Evolutionary conservation across 1,140 invertebrate species (phyloP).

Genomic region (Thaumatotibia leucotreta): DNA sequence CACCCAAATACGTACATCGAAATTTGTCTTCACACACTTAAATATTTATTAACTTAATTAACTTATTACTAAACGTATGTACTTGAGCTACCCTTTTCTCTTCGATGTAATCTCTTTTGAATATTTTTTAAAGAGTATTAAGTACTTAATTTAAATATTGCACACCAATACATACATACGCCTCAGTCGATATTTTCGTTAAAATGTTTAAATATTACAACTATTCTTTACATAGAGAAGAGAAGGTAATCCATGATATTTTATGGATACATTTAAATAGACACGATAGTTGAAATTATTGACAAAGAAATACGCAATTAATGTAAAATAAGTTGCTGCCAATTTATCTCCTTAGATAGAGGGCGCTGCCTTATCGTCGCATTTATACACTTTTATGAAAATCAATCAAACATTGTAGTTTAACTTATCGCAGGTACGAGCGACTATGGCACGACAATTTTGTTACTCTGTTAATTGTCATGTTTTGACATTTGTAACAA

Average conservation of each 20-base stretch:
- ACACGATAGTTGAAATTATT: neutral
- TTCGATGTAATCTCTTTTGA: neutral
- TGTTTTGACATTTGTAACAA: no score
- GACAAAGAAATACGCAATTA: no score
- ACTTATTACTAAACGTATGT: neutral
- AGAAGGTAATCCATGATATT: neutral
- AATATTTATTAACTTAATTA: neutral
- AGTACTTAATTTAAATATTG: neutral
- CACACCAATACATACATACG: neutral
- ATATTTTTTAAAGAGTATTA: neutral
- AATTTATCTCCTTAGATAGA: no score
- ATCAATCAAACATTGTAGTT: no score
- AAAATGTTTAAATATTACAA: conserved; percentile 4
- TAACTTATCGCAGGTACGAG: no score
- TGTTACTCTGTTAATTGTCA: no score
- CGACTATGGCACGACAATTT: no score
- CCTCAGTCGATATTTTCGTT: conserved; percentile 10
- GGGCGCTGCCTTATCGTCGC: no score
- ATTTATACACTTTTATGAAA: no score
- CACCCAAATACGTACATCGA: no score
- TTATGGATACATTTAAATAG: neutral
- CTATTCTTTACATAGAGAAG: neutral
- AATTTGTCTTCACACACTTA: neutral
- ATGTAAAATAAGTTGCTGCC: no score
- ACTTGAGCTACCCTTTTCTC: conserved; percentile 8